phyloP scores from a whole-genome alignment of 2,797 vertebrate species.

The Monodelphis domestica region DNA sequence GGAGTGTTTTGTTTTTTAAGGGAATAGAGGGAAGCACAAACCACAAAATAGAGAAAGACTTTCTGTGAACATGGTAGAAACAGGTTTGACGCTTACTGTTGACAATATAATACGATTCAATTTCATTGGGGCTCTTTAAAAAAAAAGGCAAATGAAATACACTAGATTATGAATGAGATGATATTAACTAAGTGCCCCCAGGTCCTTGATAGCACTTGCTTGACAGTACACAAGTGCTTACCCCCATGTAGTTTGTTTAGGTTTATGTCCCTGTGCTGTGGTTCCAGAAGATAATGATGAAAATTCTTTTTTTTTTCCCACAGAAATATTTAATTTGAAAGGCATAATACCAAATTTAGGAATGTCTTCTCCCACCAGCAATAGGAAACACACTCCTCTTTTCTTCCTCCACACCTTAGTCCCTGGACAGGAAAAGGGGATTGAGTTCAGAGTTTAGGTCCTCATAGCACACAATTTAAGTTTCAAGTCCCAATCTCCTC shows the following conservation, averaged over 20 bases:
- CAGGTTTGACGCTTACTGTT: slow-evolving; percentile 2
- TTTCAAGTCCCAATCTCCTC: too few relatives aligned
- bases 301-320: not conserved
- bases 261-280: not conserved
- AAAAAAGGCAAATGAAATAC: not conserved
- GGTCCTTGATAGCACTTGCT: not conserved
- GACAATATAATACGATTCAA: not conserved
- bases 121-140: not conserved
- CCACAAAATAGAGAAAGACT: slow-evolving; percentile 6
- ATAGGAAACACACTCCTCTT: too few relatives aligned
- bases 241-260: not conserved
- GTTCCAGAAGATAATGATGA: not conserved
- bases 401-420: too few relatives aligned
- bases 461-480: too few relatives aligned
- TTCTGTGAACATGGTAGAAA: not conserved
- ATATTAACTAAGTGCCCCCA: not conserved
- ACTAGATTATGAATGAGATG: not conserved
- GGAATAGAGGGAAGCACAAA: not conserved
- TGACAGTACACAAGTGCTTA: not conserved
- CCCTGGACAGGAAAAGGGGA: too few relatives aligned
- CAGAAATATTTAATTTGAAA: too few relatives aligned
- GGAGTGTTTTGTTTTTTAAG: not conserved
- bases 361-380: too few relatives aligned
- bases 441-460: too few relatives aligned
- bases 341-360: too few relatives aligned